Base-by-base conservation (phyloP, 92 coral and sea anemone genomes). In the Montipora capitata region DNA sequence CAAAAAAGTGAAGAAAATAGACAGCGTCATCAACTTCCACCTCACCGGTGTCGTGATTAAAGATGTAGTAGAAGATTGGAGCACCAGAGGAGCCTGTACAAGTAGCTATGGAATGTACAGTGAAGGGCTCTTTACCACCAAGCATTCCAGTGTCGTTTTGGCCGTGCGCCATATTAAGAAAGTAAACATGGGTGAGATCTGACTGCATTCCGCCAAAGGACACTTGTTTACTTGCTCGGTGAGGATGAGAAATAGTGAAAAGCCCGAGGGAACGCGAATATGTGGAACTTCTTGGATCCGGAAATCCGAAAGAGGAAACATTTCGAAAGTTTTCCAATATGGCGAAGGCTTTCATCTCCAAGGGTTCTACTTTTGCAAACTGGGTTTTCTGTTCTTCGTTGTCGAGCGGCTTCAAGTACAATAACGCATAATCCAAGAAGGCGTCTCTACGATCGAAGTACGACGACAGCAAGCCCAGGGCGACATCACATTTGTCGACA, bases 141-240 rank as follows among this genome's bases (percentile, higher is more conserved):
- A 85, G 70, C 85, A 85, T 85, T 43, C 85, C 90, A 9, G 65
- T 87, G 87, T 87, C 91, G 71, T 87, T 87, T 48, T 87, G 87
- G 71, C 91, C 87, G 44, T 70, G 70, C 3, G 81, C 65, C 87
- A 80, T 80, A 49, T 87, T 87, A 42, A 87, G 35, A 68, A 59
- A 59, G 41, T 56, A 80, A n/a, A 87, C 87, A 45, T 87, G 91
- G 54, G 58, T 9, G 68, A 77, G 89, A 59, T 68, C 39, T 49
- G 89, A 85, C 54, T 41, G 44, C 89, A 85, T 27, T 52, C 71
- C 89, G 49, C 89, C 84, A 85, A 85, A 45, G 8, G 76, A 68
- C 65, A 80, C 65, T 70, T 80, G 85, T 39, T 67, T 48, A 35
- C 76, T 80, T 10, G 84, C 84, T 14, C 44, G 77, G 16, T 85